Conservation (phyloP, 1,140 invertebrate species). For the Cydia fagiglandana region DNA sequence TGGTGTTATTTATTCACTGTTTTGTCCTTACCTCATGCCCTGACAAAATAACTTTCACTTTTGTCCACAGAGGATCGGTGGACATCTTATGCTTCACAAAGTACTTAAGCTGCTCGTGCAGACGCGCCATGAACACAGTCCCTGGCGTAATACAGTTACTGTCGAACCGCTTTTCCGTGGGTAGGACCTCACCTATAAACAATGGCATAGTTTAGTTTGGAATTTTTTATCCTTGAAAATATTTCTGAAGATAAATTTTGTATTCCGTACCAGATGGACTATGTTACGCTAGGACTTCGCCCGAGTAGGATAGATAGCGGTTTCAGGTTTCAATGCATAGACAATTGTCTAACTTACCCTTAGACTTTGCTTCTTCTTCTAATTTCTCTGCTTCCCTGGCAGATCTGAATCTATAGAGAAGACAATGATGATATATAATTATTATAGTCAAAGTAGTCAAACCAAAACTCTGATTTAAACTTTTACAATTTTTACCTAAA, state of each 20-base stretch:
- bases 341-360: constrained; percentile 66
- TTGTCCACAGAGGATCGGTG: constrained; percentile 90
- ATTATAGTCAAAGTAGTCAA: too few species aligned
- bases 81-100: constrained; percentile 94
- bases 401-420: constrained; percentile 85
- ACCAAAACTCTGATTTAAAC: too few species aligned
- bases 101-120: constrained; percentile 92
- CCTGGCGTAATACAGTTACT: constrained; percentile 98
- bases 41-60: constrained; percentile 88
- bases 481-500: too few species aligned
- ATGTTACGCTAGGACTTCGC: too few species aligned
- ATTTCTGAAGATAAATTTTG: too few species aligned
- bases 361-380: constrained; percentile 87
- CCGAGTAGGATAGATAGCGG: too few species aligned
- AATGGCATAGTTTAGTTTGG: constrained; percentile 17
- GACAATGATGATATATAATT: constrained; percentile 18
- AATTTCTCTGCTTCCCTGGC: constrained; percentile 91
- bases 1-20: background rate
- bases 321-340: too few species aligned
- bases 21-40: constrained; percentile 86
- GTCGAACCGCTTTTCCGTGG: constrained; percentile 91
- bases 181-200: constrained; percentile 82
- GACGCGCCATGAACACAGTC: constrained; percentile 92
- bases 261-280: too few species aligned
- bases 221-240: too few species aligned